Conservation (phyloP, 2,888 invertebrate genomes). For the Aphrophora alni region DNA sequence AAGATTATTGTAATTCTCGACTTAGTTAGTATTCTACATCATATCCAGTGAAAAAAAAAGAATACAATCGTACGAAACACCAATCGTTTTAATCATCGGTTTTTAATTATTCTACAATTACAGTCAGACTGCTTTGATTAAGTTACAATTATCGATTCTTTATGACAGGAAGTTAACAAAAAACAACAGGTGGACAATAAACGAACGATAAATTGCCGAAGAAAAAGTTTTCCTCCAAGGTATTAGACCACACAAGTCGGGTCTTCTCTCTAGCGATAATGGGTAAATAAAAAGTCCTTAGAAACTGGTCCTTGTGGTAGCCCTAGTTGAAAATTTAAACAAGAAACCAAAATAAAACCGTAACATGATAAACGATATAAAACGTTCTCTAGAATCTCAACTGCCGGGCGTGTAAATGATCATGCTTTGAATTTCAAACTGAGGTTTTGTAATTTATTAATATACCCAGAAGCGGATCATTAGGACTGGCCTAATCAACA, state of each 20-base stretch:
- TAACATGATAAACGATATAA: neutral
- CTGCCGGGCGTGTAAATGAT: neutral
- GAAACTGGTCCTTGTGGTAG: neutral
- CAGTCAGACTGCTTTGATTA: too few relatives aligned
- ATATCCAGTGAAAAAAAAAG: too few relatives aligned
- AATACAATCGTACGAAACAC: too few relatives aligned
- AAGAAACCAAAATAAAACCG: neutral
- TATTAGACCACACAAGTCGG: neutral
- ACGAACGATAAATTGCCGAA: neutral
- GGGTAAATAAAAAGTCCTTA: neutral
- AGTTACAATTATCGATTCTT: too few relatives aligned
- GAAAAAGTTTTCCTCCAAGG: neutral
- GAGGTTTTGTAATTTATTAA: neutral
- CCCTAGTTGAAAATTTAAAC: neutral
- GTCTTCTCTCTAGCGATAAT: neutral
- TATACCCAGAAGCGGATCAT: neutral
- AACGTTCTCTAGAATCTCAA: neutral
- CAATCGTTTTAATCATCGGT: too few relatives aligned
- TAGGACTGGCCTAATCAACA: neutral
- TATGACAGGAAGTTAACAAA: too few relatives aligned
- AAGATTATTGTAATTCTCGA: too few relatives aligned
- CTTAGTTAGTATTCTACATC: too few relatives aligned
- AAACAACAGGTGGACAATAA: too few relatives aligned
- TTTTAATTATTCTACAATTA: too few relatives aligned
- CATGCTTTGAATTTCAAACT: neutral